A percentile compares a stretch with the other conserved stretches of the same genome.
These are phyloP conservation scores for Psococerastis gibbosa DNA, from an alignment of 2,888 invertebrate species.

Conservation along the genomic window DNA sequence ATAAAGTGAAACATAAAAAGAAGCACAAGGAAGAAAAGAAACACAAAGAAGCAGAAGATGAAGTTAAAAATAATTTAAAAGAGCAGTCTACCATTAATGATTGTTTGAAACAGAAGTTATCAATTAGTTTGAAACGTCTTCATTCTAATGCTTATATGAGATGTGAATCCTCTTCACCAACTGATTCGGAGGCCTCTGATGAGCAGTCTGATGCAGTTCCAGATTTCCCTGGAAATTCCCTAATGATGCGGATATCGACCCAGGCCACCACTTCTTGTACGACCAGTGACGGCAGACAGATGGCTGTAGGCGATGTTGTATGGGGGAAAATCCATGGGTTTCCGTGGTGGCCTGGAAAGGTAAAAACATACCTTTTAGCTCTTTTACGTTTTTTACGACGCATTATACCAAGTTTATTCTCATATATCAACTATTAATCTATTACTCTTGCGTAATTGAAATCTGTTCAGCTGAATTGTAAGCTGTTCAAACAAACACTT, in stretches of 20 bases:
- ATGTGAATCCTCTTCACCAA: slow-evolving; percentile 21
- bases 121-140: slow-evolving; percentile 52
- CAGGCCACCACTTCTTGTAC: slow-evolving; percentile 34
- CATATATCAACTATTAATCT: no score
- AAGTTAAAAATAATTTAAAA: slow-evolving; percentile 23
- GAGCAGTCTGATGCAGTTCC: slow-evolving; percentile 20
- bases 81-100: slow-evolving; percentile 35
- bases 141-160: slow-evolving; percentile 46
- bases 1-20: slow-evolving; percentile 60
- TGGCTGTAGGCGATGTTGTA: slow-evolving; percentile 58
- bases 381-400: no score
- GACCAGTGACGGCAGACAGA: slow-evolving; percentile 31
- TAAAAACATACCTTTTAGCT: no score
- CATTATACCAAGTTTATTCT: no score
- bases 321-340: slow-evolving; percentile 78
- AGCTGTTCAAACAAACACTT: no score
- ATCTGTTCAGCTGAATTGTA: no score
- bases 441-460: no score
- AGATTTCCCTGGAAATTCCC: slow-evolving; percentile 25
- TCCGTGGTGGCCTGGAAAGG: slow-evolving; percentile 79
- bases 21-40: slow-evolving; percentile 40
- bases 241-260: slow-evolving; percentile 37
- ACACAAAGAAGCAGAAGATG: slow-evolving; percentile 26
- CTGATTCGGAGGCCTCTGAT: slow-evolving; percentile 12
- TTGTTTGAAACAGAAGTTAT: slow-evolving; percentile 51